These are phyloP conservation scores for Calliopsis andreniformis DNA, from an alignment of 1,140 invertebrate species.

Conservation along the genomic window DNA sequence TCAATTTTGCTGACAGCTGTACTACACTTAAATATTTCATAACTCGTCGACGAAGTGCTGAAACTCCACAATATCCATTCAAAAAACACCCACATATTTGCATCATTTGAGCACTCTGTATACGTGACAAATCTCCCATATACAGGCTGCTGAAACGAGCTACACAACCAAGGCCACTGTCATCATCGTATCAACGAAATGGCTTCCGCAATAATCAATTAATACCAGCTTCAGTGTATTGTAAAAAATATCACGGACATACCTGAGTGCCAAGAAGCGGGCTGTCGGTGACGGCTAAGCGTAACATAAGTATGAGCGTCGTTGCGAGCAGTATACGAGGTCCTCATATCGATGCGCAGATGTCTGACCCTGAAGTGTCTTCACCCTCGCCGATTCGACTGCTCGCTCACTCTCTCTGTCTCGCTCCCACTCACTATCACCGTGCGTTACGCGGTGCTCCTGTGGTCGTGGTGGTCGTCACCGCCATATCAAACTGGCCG, in stretches of 20 bases:
- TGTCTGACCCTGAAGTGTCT: conserved; percentile 77
- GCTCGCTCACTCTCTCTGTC: too few relatives aligned
- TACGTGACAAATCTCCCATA: too few relatives aligned
- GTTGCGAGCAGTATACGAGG: conserved; percentile 68
- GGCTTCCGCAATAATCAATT: conserved; percentile 34
- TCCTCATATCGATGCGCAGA: conserved; percentile 75
- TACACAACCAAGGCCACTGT: too few relatives aligned
- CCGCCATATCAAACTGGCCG: conserved; percentile 22
- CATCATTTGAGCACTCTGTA: too few relatives aligned
- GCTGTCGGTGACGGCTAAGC: conserved; percentile 52
- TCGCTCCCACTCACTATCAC: too few relatives aligned
- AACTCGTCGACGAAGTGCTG: too few relatives aligned
- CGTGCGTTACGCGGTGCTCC: conserved; percentile 15
- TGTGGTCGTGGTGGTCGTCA: conserved; percentile 30
- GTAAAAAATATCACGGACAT: conserved; percentile 52
- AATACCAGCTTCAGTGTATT: conserved; percentile 23
- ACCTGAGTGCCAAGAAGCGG: conserved; percentile 37
- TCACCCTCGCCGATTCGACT: conserved; percentile 49
- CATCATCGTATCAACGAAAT: background rate
- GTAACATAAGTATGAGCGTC: conserved; percentile 70
- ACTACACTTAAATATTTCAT: too few relatives aligned
- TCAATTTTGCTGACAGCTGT: too few relatives aligned
- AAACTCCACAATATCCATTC: too few relatives aligned
- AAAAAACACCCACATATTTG: too few relatives aligned
- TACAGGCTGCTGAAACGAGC: too few relatives aligned